Evolutionary conservation across 2,113 vertebrate genomes (phyloP).

Genomic region (Dolichotis patagonum): DNA sequence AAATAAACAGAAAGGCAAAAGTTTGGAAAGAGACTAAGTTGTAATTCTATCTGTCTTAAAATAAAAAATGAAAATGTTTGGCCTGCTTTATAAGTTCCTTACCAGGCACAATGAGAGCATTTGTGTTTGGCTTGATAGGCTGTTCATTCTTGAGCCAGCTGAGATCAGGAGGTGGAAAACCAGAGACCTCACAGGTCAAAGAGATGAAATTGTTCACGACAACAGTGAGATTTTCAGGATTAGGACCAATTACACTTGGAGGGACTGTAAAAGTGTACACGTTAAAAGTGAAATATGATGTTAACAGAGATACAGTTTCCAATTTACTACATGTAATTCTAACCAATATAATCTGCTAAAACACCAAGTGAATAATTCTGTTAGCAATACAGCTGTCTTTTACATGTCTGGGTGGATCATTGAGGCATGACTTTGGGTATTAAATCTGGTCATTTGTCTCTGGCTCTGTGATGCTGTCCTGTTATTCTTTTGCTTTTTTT

Average conservation of each 20-base stretch:
- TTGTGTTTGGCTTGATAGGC: constrained; percentile 87
- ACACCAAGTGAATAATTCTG: not conserved
- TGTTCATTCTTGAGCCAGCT: constrained; percentile 94
- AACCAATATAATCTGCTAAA: constrained; percentile 46
- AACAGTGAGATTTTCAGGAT: constrained; percentile 93
- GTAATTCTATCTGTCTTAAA: not conserved
- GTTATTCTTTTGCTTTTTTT: not conserved
- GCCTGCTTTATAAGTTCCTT: constrained; percentile 62
- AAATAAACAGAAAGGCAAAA: not conserved
- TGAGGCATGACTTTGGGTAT: not conserved
- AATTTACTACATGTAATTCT: constrained; percentile 23
- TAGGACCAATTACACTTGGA: constrained; percentile 90
- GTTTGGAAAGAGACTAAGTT: not conserved
- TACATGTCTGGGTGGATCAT: not conserved
- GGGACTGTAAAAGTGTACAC: constrained; percentile 88
- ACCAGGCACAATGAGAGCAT: constrained; percentile 94
- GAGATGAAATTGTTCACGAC: constrained; percentile 96
- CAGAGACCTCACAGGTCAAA: constrained; percentile 94
- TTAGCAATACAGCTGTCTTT: not conserved
- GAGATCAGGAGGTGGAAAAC: constrained; percentile 94
- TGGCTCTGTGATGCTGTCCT: not conserved
- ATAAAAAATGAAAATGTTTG: not conserved
- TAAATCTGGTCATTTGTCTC: not conserved
- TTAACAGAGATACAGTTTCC: constrained; percentile 3
- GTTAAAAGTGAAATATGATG: constrained; percentile 18